These are phyloP conservation scores for Procambarus clarkii DNA, from an alignment of 1,140 invertebrate genomes.

Conservation along the genomic window DNA sequence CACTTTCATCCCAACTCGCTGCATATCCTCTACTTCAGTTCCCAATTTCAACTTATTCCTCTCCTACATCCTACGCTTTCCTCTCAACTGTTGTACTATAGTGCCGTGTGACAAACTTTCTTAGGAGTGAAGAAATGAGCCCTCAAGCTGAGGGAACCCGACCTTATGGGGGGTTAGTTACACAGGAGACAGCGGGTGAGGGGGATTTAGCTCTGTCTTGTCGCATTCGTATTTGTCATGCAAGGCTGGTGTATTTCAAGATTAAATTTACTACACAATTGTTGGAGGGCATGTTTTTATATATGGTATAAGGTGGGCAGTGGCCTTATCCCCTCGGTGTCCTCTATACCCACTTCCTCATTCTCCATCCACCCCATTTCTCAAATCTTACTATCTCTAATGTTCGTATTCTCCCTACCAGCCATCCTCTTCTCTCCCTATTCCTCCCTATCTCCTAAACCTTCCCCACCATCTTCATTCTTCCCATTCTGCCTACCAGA, in stretches of 20 bases:
- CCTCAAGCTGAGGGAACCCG: constrained; percentile 16
- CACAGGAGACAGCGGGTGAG: neutral
- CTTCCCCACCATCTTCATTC: too few species aligned
- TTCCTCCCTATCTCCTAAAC: too few species aligned
- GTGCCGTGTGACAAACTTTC: constrained; percentile 36
- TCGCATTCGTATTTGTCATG: constrained; percentile 49
- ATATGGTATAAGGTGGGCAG: constrained; percentile 4
- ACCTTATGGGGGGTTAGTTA: neutral
- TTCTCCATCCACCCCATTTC: neutral
- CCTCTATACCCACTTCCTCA: neutral
- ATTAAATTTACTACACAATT: constrained; percentile 46
- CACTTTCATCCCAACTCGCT: too few species aligned
- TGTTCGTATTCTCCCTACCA: too few species aligned
- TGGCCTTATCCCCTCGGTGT: neutral
- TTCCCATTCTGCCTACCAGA: too few species aligned
- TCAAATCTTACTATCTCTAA: too few species aligned
- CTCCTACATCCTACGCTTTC: too few species aligned
- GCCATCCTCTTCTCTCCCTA: too few species aligned
- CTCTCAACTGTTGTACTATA: constrained; percentile 33
- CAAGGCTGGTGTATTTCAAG: constrained; percentile 49
- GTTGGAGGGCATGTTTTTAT: constrained; percentile 32
- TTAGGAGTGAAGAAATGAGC: constrained; percentile 21
- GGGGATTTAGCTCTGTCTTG: constrained; percentile 36
- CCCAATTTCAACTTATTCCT: too few species aligned
- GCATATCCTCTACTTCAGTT: too few species aligned